A percentile compares a stretch with the other conserved stretches of the same genome.
Evolutionary conservation across 2,113 vertebrate species (phyloP).

Genomic region (Poeciliopsis prolifica): DNA sequence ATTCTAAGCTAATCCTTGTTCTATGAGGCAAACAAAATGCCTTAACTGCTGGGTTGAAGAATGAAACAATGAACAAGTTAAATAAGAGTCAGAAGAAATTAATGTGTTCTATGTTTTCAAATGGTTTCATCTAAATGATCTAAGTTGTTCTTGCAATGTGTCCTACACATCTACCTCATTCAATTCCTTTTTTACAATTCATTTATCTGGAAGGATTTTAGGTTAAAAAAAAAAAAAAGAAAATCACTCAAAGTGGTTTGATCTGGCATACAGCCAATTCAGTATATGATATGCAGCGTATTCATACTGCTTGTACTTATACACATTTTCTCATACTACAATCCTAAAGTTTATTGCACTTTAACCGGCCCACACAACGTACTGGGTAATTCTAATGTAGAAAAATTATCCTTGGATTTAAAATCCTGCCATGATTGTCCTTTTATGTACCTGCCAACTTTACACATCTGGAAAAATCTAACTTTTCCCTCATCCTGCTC

Average conservation of each 20-base stretch:
- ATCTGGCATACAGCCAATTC: too few relatives aligned
- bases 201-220: neutral
- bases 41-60: neutral
- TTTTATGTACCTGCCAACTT: too few relatives aligned
- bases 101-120: neutral
- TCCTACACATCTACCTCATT: neutral
- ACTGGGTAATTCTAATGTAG: too few relatives aligned
- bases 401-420: too few relatives aligned
- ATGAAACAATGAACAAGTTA: neutral
- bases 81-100: neutral
- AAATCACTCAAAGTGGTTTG: too few relatives aligned
- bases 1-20: neutral
- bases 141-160: neutral
- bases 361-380: neutral
- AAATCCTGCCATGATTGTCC: too few relatives aligned
- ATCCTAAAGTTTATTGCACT: neutral
- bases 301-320: too few relatives aligned
- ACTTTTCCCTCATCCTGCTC: too few relatives aligned
- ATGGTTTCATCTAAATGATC: neutral
- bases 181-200: neutral
- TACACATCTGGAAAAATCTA: too few relatives aligned
- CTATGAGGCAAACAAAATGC: neutral
- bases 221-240: too few relatives aligned
- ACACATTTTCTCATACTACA: neutral
- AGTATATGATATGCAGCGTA: too few relatives aligned